Evolutionary conservation across 2,113 vertebrate species (phyloP), one percentile per base, ranked within the genome.

Genomic region (Petroica traversi): DNA sequence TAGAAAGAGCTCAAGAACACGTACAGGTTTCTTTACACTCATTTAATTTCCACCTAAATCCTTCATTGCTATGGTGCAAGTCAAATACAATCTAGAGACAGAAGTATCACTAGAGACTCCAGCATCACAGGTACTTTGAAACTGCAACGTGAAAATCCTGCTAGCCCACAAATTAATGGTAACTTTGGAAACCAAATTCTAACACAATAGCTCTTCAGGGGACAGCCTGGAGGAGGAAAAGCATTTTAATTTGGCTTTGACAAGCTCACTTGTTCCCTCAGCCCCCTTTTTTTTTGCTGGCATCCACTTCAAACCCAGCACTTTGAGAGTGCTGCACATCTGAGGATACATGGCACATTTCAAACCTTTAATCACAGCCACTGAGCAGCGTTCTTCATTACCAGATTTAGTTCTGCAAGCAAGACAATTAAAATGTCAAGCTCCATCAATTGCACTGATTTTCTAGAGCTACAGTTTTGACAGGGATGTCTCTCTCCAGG

Each of bases 231-330:
- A 83, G 92, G 87, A 92, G 63, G 62, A 92, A 86, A 88, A 88
- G 25, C 15, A 7, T 88, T 95, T 95, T 88, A 55, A 74, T 96
- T 85, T 96, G 89, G 31, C 69, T 93, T 79, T 93, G 63, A 77
- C 46, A 59, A 40, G 59, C 38, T 82, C 48, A 4, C 40, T 92
- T 90, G 36, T 77, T 92, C 86, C 85, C 61, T 89, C 75, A 54
- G 59, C 24, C 38, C 36, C 18, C 25, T 68, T 64, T 69, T 69
- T 64, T 69, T 69, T 51, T 71, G 26, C 63, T 66, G 62, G 58
- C 17, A 82, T 43, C 40, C 36, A 19, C 71, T 89, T 94, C 51
- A 76, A 77, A 66, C 58, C n/a, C 26, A 17, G 49, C n/a, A 34
- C 41, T 85, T 33, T 7, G 54, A 76, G 75, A 41, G 38, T 11